Evolutionary conservation across 1,140 invertebrate species (phyloP), one percentile per base, ranked within the genome.

Genomic region (Drosophila santomea): DNA sequence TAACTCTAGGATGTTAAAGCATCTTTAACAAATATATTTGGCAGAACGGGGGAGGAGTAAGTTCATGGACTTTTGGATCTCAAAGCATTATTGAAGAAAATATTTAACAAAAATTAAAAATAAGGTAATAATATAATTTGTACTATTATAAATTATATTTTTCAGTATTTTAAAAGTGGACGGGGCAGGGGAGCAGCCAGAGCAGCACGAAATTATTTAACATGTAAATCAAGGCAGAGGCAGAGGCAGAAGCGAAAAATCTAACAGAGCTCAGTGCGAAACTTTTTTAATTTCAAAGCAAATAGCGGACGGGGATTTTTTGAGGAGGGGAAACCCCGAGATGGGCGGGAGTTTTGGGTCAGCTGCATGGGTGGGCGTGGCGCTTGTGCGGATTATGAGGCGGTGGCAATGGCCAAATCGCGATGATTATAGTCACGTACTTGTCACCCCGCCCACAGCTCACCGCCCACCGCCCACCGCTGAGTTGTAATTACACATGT

Each of bases 221-320:
- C 83, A 88, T 88, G 83, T 88, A 88, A 88, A 88, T 88, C 83
- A 88, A 80, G 75, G 84, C 77, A 64, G 47, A 51, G 58, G 41
- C 76, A 80, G 52, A 82, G 58, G 44, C 76, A 80, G 52, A 82
- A 61, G 62, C 64, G 58, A 74, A 74, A 74, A 74, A 74, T 88
- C 79, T 86, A 88, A 86, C 83, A 88, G 76, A 68, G 84, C 55
- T 67, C 50, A 74, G 77, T 54, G 48, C 64, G 69, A 89, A 89
- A 89, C 77, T 89, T 89, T 89, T 89, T 89, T 89, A 89, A 89
- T 89, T 89, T 89, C 80, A 89, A 89, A 89, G 84, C 74, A 89
- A 89, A 89, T 84, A 89, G 66, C 62, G 45, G 38, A 63, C 17
- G 35, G 23, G 44, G 68, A 47, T 20, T 43, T 38, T 48, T 23